Conservation (phyloP, 2,113 vertebrate genomes). For the Nyctibius bracteatus region DNA sequence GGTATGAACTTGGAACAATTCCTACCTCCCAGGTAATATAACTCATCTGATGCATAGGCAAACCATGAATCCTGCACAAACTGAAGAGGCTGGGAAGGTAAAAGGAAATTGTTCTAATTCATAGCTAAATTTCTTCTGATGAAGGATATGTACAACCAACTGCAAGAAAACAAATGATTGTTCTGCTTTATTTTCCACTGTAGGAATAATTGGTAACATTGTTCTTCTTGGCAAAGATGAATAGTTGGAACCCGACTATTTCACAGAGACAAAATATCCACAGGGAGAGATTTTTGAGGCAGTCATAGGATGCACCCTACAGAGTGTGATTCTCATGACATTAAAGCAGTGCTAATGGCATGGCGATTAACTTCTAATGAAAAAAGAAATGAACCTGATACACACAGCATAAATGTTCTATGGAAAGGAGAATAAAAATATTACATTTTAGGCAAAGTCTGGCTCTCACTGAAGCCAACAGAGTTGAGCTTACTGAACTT, state of each 20-base stretch:
- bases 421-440: constrained; percentile 21
- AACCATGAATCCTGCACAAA: neutral
- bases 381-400: constrained; percentile 29
- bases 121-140: constrained; percentile 12
- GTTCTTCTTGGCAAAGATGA: constrained; percentile 57
- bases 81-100: neutral
- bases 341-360: constrained; percentile 27
- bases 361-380: neutral
- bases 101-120: neutral
- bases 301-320: constrained; percentile 59
- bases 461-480: neutral
- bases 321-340: constrained; percentile 62
- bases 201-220: constrained; percentile 63
- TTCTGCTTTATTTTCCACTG: constrained; percentile 57
- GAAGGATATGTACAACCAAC: constrained; percentile 25
- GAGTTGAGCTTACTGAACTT: constrained; percentile 5
- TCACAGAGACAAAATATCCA: constrained; percentile 59
- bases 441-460: constrained; percentile 22
- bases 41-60: neutral
- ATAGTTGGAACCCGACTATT: constrained; percentile 54
- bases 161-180: constrained; percentile 37
- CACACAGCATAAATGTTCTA: neutral
- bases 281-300: constrained; percentile 52
- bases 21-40: constrained; percentile 59
- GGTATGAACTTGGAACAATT: constrained; percentile 46